Evolutionary conservation across 2,113 vertebrate genomes (phyloP).

Genomic region (Colistium nudipinnis): DNA sequence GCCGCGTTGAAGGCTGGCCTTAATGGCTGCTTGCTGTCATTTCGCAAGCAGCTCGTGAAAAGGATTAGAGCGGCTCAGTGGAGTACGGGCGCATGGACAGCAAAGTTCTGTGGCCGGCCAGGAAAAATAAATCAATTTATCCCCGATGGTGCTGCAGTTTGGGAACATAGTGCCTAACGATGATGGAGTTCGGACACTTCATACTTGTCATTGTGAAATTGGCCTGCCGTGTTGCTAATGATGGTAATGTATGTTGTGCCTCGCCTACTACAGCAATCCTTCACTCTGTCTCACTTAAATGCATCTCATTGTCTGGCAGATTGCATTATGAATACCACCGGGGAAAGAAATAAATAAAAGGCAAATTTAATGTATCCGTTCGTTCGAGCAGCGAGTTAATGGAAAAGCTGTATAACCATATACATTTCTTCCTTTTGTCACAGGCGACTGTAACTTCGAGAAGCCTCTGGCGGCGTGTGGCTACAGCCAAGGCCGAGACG

Average conservation of each 20-base stretch:
- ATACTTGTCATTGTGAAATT: constrained; percentile 82
- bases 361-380: constrained; percentile 72
- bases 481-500: constrained; percentile 91
- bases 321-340: constrained; percentile 74
- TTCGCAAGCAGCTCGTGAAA: constrained; percentile 73
- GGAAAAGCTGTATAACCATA: constrained; percentile 60
- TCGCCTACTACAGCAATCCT: constrained; percentile 68
- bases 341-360: constrained; percentile 23
- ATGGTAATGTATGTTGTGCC: constrained; percentile 79
- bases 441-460: constrained; percentile 95
- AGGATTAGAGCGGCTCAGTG: constrained; percentile 65
- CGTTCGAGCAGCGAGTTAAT: constrained; percentile 74
- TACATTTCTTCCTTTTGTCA: constrained; percentile 56
- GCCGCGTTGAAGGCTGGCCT: constrained; percentile 63
- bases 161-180: constrained; percentile 77
- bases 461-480: constrained; percentile 89
- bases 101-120: constrained; percentile 71
- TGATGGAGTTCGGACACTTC: constrained; percentile 82
- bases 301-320: constrained; percentile 77
- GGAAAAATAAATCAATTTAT: constrained; percentile 81
- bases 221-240: constrained; percentile 76
- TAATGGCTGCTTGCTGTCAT: constrained; percentile 78
- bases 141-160: constrained; percentile 69
- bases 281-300: constrained; percentile 82
- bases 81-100: constrained; percentile 64